These are phyloP conservation scores for Pachypanchax playfairii DNA, from an alignment of 2,113 vertebrate genomes.

Conservation along the genomic window DNA sequence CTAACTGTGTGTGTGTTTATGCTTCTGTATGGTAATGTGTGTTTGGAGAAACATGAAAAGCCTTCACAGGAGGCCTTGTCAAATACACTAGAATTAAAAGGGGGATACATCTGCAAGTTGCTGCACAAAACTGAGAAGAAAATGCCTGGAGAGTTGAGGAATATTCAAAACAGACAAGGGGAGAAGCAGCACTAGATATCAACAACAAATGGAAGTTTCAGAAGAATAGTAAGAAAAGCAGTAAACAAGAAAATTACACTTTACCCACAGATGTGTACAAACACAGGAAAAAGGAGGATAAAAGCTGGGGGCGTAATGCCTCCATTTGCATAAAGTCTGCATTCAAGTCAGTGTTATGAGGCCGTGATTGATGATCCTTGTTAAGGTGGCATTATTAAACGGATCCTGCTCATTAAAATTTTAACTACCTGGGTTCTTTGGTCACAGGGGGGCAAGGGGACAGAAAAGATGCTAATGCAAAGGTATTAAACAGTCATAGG, in stretches of 20 bases:
- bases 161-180: constrained; percentile 13
- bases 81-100: constrained; percentile 19
- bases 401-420: constrained; percentile 76
- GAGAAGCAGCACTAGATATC: constrained; percentile 3
- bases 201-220: constrained; percentile 2
- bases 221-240: constrained; percentile 22
- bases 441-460: constrained; percentile 42
- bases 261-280: constrained; percentile 12
- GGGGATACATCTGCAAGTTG: constrained; percentile 24
- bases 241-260: neutral
- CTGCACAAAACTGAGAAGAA: constrained; percentile 17
- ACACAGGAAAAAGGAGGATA: constrained; percentile 3
- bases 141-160: constrained; percentile 28
- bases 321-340: constrained; percentile 50
- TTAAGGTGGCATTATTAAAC: constrained; percentile 76
- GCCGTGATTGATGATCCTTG: constrained; percentile 64
- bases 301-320: constrained; percentile 24
- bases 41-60: constrained; percentile 11
- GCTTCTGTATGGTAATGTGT: constrained; percentile 6
- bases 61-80: constrained; percentile 24
- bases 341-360: constrained; percentile 65
- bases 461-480: constrained; percentile 31
- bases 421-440: constrained; percentile 60
- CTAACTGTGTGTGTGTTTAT: neutral
- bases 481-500: constrained; percentile 18